Conservation (phyloP, 2,113 vertebrate species). For the Anoplopoma fimbria region DNA sequence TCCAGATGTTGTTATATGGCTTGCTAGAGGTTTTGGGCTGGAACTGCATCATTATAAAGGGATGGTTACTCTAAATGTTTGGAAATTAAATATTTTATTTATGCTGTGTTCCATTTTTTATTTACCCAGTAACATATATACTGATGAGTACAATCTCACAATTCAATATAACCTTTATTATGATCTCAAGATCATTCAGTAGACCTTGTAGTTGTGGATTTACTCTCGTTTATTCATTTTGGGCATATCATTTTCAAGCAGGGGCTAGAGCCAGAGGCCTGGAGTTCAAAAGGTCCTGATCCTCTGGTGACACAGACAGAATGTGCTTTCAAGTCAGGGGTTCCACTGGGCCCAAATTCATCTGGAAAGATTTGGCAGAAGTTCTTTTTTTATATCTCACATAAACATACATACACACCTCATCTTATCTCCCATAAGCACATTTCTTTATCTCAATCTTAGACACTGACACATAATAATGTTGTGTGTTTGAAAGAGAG, state of each 20-base stretch:
- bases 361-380: slow-evolving; percentile 52
- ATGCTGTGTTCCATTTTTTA: too few species aligned
- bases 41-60: too few species aligned
- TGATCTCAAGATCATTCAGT: too few species aligned
- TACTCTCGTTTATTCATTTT: neutral
- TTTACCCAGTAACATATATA: too few species aligned
- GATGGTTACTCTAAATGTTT: too few species aligned
- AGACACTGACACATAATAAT: slow-evolving; percentile 17
- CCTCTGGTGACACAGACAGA: slow-evolving; percentile 12
- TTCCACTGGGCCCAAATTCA: slow-evolving; percentile 16
- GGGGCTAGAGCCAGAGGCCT: neutral
- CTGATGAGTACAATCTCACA: neutral
- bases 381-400: slow-evolving; percentile 19
- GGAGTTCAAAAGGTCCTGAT: neutral
- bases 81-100: too few species aligned
- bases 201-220: neutral
- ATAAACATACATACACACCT: slow-evolving; percentile 20
- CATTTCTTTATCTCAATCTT: slow-evolving; percentile 52
- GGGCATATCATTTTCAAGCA: neutral
- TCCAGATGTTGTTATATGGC: too few species aligned
- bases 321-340: slow-evolving; percentile 23
- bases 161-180: too few species aligned
- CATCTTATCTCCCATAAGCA: slow-evolving; percentile 78
- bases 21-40: too few species aligned
- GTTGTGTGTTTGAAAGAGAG: neutral